These are phyloP conservation scores for Pachymerium ferrugineum DNA, from an alignment of 2,888 invertebrate species.

Conservation along the genomic window DNA sequence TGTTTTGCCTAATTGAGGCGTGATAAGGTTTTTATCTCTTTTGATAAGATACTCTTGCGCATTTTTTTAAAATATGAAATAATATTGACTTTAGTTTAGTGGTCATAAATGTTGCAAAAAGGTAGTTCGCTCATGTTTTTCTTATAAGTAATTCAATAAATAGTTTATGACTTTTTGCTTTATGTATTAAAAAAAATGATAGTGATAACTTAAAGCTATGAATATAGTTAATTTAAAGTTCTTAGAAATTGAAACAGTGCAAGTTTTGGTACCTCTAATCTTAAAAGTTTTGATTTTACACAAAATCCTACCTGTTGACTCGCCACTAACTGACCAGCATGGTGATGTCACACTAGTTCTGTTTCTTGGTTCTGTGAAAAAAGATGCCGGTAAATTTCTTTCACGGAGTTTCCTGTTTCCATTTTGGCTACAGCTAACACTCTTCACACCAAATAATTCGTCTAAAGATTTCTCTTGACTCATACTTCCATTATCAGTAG, in stretches of 20 bases:
- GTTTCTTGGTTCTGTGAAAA: not conserved
- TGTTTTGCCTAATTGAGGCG: not conserved
- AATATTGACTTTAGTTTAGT: not conserved
- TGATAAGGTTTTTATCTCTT: not conserved
- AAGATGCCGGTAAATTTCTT: constrained; percentile 1
- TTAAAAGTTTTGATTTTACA: too few species aligned
- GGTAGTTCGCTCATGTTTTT: not conserved
- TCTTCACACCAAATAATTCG: not conserved
- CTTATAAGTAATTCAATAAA: too few species aligned
- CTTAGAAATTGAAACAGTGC: too few species aligned
- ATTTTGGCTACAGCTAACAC: not conserved
- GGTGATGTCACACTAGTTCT: not conserved
- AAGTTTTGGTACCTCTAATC: too few species aligned
- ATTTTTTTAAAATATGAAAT: too few species aligned
- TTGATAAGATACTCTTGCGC: not conserved
- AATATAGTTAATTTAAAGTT: too few species aligned
- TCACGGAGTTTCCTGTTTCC: not conserved
- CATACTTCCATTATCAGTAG: not conserved
- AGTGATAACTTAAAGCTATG: too few species aligned
- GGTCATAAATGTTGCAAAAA: not conserved
- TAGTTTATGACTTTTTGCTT: too few species aligned
- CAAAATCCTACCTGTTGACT: not conserved
- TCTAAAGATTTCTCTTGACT: not conserved
- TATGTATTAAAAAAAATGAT: too few species aligned
- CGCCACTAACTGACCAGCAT: not conserved